Percentiles rank a stretch among this genome's conserved stretches.
phyloP scores from a whole-genome alignment of 2,797 vertebrate genomes.

The Typhlichthys subterraneus region DNA sequence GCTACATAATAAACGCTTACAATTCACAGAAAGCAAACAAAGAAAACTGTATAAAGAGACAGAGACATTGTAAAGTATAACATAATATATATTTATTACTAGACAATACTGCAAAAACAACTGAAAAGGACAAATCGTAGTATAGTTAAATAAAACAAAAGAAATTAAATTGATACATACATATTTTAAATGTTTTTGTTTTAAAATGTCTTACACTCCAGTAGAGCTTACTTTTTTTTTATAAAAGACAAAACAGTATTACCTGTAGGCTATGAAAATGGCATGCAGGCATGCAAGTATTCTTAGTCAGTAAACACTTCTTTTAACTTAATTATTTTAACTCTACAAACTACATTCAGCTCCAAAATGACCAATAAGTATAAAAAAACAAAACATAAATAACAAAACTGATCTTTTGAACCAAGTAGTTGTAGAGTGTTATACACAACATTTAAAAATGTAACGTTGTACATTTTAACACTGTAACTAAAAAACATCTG shows the following conservation, averaged over 20 bases:
- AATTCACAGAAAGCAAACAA: background rate
- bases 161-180: no score
- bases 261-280: no score
- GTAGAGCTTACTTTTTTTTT: background rate
- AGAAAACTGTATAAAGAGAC: slow-evolving; percentile 46
- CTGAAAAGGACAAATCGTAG: slow-evolving; percentile 6
- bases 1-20: background rate
- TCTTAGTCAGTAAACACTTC: no score
- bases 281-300: no score
- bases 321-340: no score
- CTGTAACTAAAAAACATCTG: background rate
- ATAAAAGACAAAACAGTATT: no score
- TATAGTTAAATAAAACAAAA: background rate
- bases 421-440: no score
- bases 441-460: background rate
- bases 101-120: no score
- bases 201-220: background rate
- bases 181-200: background rate
- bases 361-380: no score
- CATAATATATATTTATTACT: slow-evolving; percentile 33
- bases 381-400: no score
- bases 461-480: background rate
- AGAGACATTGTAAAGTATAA: slow-evolving; percentile 73
- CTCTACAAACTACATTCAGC: no score
- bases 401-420: no score